Evolutionary conservation across 2,797 vertebrate genomes (phyloP), one percentile per base, ranked within the genome.

Genomic region (Champsocephalus esox): DNA sequence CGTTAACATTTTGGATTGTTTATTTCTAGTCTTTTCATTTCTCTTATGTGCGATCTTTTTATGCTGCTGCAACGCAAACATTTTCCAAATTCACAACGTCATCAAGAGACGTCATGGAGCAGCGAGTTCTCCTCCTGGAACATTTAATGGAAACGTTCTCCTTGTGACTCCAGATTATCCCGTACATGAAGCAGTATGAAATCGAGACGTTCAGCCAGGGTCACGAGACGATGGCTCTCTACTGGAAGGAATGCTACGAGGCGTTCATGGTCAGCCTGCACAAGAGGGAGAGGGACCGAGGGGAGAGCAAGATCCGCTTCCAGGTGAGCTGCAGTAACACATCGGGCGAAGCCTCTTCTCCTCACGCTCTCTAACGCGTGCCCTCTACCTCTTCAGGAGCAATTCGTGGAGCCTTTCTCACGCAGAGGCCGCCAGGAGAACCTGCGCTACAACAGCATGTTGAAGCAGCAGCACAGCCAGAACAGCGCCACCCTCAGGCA

Each of bases 111-210:
- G 24, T 28, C 1, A 28, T 4, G 28, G 28, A 28, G 28, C 28
- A 28, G 28, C 4, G 28, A 28, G 28, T 28, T 28, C 28, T 28
- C 28, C 28, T 28, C 3, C 28, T 52, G 0, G 0, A 50, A 54
- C 48, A 24, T 5, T 0, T 41, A 1, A 56, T 9, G 63, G 1
- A 41, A 8, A 9, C 3, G 17, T 62, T 19, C 14, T 57, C 1
- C 38, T 8, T 14, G n/a, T 1, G 6, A 67, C 64, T 60, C 45
- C 87, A 99, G 98, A 99, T 99, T 84, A 96, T 99, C 88, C 98
- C 97, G 5, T 98, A 98, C 81, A 99, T 99, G 98, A 99, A 98
- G 90, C 97, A 99, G 55, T 99, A 99, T 81, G 98, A 99, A 91
- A 95, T 96, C 0, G 97, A 96, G 83, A 98, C 93, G 19, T 99